Percentiles rank a stretch among this genome's conserved stretches.
Evolutionary conservation across 1,140 invertebrate species (phyloP).

Genomic region (Paramacrobiotus metropolitanus): DNA sequence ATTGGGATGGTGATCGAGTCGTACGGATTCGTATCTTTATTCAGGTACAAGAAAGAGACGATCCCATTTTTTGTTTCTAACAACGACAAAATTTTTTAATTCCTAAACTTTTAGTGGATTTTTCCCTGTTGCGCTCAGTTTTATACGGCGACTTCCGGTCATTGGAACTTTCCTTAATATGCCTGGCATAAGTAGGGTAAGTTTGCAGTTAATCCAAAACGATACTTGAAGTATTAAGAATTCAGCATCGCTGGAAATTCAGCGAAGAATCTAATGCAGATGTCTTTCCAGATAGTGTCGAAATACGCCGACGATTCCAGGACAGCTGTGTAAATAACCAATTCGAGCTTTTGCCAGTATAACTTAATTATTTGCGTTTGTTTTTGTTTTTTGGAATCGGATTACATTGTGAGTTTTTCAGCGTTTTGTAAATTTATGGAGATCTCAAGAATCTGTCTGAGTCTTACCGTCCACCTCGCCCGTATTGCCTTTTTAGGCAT

Average conservation of each 20-base stretch:
- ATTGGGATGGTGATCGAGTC: constrained; percentile 87
- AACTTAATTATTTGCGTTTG: no score
- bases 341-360: no score
- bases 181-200: constrained; percentile 34
- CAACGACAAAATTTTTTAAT: constrained; percentile 29
- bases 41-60: constrained; percentile 29
- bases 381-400: not conserved
- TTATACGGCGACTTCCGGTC: constrained; percentile 35
- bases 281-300: not conserved
- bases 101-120: constrained; percentile 33
- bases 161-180: constrained; percentile 33
- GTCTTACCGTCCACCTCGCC: no score
- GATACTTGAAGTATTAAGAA: no score
- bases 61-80: no score
- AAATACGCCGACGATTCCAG: constrained; percentile 1
- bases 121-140: constrained; percentile 38
- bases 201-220: constrained; percentile 10
- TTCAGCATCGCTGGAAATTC: no score
- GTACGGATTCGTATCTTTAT: constrained; percentile 37
- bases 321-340: not conserved
- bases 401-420: not conserved
- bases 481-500: no score
- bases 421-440: not conserved
- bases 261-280: no score
- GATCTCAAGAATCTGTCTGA: no score